phyloP scores from a whole-genome alignment of 2,888 invertebrate species.

The Acleris emargana region DNA sequence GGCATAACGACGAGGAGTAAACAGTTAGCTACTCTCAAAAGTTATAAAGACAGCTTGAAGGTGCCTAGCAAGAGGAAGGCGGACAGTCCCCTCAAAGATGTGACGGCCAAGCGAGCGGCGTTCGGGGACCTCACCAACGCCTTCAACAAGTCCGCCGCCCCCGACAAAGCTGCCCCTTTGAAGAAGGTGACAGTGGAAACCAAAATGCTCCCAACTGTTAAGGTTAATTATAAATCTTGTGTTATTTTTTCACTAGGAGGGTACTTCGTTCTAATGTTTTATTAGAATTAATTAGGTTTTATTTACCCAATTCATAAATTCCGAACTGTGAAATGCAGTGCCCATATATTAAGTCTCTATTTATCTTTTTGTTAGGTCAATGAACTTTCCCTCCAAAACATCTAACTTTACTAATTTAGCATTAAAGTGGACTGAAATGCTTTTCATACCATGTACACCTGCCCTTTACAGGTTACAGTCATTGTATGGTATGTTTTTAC shows the following conservation, averaged over 20 bases:
- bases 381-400: slow-evolving; percentile 69
- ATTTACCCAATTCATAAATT: neutral
- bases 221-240: slow-evolving; percentile 55
- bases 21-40: slow-evolving; percentile 78
- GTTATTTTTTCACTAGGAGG: slow-evolving; percentile 25
- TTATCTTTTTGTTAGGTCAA: slow-evolving; percentile 46
- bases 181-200: slow-evolving; percentile 81
- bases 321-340: neutral
- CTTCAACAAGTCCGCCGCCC: slow-evolving; percentile 68
- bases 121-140: slow-evolving; percentile 94
- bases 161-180: slow-evolving; percentile 64
- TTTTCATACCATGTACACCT: too few relatives aligned
- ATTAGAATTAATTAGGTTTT: neutral
- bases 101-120: slow-evolving; percentile 90
- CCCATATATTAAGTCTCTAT: neutral
- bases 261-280: slow-evolving; percentile 5
- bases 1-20: slow-evolving; percentile 86
- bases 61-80: slow-evolving; percentile 90
- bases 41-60: slow-evolving; percentile 73
- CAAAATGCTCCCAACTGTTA: slow-evolving; percentile 75
- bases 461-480: too few relatives aligned
- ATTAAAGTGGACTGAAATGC: neutral
- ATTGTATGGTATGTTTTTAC: neutral
- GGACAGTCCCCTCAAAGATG: slow-evolving; percentile 89
- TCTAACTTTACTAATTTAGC: neutral